phyloP scores from a whole-genome alignment of 2,113 vertebrate genomes.

The Corythaeola cristata region DNA sequence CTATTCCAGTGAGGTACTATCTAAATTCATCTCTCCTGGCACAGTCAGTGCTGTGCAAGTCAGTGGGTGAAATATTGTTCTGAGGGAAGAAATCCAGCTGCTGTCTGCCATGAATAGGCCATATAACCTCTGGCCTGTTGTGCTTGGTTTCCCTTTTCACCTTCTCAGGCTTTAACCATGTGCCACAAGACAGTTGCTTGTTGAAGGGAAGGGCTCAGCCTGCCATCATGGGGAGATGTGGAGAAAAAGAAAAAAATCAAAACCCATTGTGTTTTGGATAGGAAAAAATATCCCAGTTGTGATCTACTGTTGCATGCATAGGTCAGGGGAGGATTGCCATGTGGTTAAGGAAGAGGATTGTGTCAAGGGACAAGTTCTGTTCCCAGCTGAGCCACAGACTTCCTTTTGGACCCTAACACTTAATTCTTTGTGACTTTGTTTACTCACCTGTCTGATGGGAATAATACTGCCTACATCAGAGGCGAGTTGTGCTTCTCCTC shows the following conservation, averaged over 20 bases:
- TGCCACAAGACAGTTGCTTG: not conserved
- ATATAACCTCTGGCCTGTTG: not conserved
- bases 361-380: conserved; percentile 45
- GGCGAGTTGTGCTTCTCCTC: conserved; percentile 1
- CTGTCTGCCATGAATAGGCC: not conserved
- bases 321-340: conserved; percentile 36
- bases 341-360: conserved; percentile 26
- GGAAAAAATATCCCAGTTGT: conserved; percentile 28
- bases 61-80: not conserved
- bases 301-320: conserved; percentile 11
- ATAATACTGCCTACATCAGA: conserved; percentile 41
- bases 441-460: conserved; percentile 63
- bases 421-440: conserved; percentile 65
- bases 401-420: conserved; percentile 58
- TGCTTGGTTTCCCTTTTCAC: not conserved
- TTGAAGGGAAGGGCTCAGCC: not conserved
- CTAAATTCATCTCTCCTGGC: not conserved
- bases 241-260: not conserved
- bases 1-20: not conserved
- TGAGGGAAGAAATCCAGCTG: not conserved
- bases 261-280: not conserved
- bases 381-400: conserved; percentile 54
- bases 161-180: not conserved
- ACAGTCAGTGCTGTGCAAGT: not conserved
- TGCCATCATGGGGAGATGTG: not conserved